A percentile compares a stretch with the other conserved stretches of the same genome.
Conservation (phyloP, 2,888 invertebrate species). For the Lithosia quadra region DNA sequence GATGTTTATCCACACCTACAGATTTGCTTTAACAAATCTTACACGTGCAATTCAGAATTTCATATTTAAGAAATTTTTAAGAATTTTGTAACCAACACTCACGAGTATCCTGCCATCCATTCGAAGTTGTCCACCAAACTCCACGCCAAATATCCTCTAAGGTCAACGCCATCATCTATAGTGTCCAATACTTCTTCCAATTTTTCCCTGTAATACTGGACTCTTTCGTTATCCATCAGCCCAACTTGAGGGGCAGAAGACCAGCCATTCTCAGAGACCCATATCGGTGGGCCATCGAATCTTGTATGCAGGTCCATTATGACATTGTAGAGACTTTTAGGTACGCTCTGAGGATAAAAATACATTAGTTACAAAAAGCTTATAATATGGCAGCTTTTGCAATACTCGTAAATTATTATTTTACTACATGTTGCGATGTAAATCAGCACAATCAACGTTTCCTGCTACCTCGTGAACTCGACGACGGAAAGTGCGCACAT, state of each 20-base stretch:
- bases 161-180: conserved; percentile 70
- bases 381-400: background rate
- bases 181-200: conserved; percentile 75
- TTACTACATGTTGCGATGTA: background rate
- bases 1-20: too few species aligned
- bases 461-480: too few species aligned
- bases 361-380: too few species aligned
- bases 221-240: conserved; percentile 77
- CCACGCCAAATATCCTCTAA: conserved; percentile 88
- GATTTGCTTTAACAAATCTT: too few species aligned
- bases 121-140: conserved; percentile 92
- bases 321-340: conserved; percentile 86
- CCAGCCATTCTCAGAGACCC: conserved; percentile 88
- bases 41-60: too few species aligned
- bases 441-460: too few species aligned
- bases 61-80: background rate
- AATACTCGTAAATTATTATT: background rate
- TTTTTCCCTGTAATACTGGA: conserved; percentile 76
- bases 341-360: conserved; percentile 72
- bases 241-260: conserved; percentile 64
- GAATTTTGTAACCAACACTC: conserved; percentile 54
- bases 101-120: conserved; percentile 90
- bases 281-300: conserved; percentile 84
- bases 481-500: too few species aligned
- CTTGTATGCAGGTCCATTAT: conserved; percentile 79